phyloP scores from a whole-genome alignment of 2,797 vertebrate species.

The Morus bassanus region DNA sequence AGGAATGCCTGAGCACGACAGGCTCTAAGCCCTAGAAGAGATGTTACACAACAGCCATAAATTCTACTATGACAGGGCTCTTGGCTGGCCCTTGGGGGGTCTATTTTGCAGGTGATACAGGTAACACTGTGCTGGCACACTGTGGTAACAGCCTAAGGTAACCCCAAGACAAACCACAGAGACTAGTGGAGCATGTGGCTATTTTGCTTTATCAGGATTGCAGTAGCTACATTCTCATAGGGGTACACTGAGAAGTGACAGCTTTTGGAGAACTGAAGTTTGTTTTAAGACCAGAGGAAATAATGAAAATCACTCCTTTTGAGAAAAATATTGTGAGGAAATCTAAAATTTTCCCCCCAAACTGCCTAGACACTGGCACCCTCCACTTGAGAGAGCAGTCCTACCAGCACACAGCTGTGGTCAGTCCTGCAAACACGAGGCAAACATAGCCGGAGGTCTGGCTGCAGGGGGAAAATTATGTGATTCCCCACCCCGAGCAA shows the following conservation, averaged over 20 bases:
- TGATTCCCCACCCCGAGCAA: not conserved
- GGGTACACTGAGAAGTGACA: not conserved
- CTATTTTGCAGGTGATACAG: not conserved
- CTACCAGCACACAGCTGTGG: not conserved
- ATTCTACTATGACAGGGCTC: not conserved
- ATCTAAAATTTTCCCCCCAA: not conserved
- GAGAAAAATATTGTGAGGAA: not conserved
- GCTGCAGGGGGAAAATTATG: not conserved
- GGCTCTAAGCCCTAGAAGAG: not conserved
- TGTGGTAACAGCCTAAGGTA: not conserved
- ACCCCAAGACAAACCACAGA: not conserved
- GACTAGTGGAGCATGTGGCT: not conserved
- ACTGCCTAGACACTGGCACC: not conserved
- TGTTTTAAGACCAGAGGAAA: not conserved
- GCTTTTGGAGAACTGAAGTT: not conserved
- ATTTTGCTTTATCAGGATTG: not conserved
- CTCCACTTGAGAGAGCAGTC: accelerated
- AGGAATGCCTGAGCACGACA: not conserved
- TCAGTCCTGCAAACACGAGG: not conserved
- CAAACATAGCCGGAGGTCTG: accelerated
- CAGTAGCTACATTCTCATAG: not conserved
- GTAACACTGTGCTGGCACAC: accelerated
- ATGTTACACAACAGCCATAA: not conserved
- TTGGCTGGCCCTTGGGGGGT: not conserved
- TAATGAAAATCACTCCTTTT: not conserved